These are phyloP conservation scores for Ichneumoninae sp. DNA, from an alignment of 2,888 invertebrate species.

Conservation along the genomic window DNA sequence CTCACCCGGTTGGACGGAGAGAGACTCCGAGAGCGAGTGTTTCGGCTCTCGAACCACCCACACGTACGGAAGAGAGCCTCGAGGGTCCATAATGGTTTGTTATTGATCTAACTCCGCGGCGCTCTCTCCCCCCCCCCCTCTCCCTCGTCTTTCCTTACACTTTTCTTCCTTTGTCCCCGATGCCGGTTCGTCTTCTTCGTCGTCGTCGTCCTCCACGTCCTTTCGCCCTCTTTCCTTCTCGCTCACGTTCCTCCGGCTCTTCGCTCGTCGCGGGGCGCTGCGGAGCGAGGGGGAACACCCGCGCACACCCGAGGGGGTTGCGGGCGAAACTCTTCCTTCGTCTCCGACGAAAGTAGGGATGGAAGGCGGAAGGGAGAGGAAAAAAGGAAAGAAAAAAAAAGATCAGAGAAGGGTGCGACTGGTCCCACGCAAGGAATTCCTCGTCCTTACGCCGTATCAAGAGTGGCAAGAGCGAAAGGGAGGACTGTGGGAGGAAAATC, in stretches of 20 bases:
- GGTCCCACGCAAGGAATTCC: conserved; percentile 74
- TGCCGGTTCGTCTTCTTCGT: conserved; percentile 70
- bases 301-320: conserved; percentile 59
- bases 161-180: conserved; percentile 74
- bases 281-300: conserved; percentile 27
- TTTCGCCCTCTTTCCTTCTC: conserved; percentile 69
- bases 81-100: conserved; percentile 82
- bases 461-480: conserved; percentile 15
- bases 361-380: conserved; percentile 47
- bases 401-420: conserved; percentile 67
- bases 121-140: conserved; percentile 36
- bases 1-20: conserved; percentile 25
- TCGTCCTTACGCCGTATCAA: conserved; percentile 51
- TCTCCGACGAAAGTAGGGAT: conserved; percentile 63
- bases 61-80: conserved; percentile 70
- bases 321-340: conserved; percentile 54
- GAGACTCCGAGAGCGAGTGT: conserved; percentile 26
- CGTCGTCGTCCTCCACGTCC: conserved; percentile 65
- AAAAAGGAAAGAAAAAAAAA: conserved; percentile 32
- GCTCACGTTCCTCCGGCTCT: conserved; percentile 65
- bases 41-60: conserved; percentile 51
- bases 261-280: conserved; percentile 51
- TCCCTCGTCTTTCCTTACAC: conserved; percentile 73
- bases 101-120: conserved; percentile 82
- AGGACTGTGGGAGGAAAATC: conserved; percentile 49